Base-by-base conservation (phyloP, 1,140 invertebrate species). In the Polypedilum vanderplanki region DNA sequence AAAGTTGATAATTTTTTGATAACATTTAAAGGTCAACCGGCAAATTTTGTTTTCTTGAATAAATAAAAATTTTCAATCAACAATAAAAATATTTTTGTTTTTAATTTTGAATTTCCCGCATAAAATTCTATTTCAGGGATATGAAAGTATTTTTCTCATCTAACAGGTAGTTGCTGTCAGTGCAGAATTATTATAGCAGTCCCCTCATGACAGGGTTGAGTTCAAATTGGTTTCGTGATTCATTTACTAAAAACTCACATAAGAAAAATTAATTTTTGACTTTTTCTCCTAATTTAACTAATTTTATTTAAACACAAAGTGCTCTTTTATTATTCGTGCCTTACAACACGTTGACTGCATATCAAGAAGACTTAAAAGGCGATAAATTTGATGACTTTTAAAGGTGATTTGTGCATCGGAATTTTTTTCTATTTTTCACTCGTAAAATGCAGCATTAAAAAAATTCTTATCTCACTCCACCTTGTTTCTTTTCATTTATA, bases 401-500 rank as follows among this genome's bases (percentile, higher is more conserved):
- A 57, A 57, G 46, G 46, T 57, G 24, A 33, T 33, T 46, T 12
- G n/a, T 57, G 46, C 46, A 57, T 57, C 46, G 46, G 46, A 57
- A 57, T 57, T 57, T 57, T 46, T 57, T 57, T 57, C n/a, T 15
- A 12, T 57, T 15, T n/a, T 15, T 57, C 10, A 12, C 46, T 57
- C 46, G n/a, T n/a, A 8, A 57, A 57, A 9, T 57, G 4, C n/a
- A 12, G 12, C n/a, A n/a, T 12, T 46, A 46, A n/a, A 57, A 57
- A 57, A 57, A 57, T 57, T 57, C 46, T 57, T 57, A 57, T 57
- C 46, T 57, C 46, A 57, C 46, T 57, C 46, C 46, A 57, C 46
- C 46, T 57, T n/a, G 12, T 57, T 57, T 57, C 15, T 57, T 12
- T 57, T 12, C 12, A 4, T 57, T 57, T 57, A 57, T 57, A 57